Conservation (phyloP, 2,888 invertebrate genomes). For the Agrilus mali region DNA sequence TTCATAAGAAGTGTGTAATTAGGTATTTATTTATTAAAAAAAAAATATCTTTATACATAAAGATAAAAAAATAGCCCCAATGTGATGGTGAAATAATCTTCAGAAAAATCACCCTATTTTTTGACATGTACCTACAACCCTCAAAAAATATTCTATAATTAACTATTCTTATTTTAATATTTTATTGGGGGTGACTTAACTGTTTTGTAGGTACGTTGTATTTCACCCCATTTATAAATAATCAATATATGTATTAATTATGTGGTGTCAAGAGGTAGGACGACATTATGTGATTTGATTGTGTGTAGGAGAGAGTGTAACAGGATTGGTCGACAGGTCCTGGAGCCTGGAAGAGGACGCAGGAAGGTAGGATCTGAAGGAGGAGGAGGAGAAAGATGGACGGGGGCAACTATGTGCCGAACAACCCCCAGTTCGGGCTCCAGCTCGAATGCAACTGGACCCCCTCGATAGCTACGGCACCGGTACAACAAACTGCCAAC, state of each 20-base stretch:
- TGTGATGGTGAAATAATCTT: no score
- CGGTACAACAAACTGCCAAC: slow-evolving; percentile 9
- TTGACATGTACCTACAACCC: no score
- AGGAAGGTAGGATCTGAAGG: slow-evolving; percentile 23
- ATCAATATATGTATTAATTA: background rate
- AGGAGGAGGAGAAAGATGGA: slow-evolving; percentile 36
- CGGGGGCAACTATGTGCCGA: slow-evolving; percentile 45
- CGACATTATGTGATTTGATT: background rate
- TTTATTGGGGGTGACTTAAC: no score
- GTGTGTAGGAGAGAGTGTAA: background rate
- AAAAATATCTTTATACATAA: no score
- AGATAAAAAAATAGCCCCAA: no score
- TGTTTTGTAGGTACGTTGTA: no score
- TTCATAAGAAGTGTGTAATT: no score
- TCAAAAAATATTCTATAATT: no score
- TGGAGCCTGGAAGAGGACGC: slow-evolving; percentile 11
- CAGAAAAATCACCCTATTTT: no score
- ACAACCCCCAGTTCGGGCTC: slow-evolving; percentile 54
- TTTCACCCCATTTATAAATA: no score
- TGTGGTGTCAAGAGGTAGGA: background rate
- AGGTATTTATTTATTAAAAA: no score
- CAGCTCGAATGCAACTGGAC: slow-evolving; percentile 36
- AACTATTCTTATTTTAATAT: no score
- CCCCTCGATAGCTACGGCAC: slow-evolving; percentile 22
- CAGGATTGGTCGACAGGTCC: slow-evolving; percentile 10